Evolutionary conservation across 92 coral and sea anemone species (phyloP).

Genomic region (Micromussa lordhowensis): DNA sequence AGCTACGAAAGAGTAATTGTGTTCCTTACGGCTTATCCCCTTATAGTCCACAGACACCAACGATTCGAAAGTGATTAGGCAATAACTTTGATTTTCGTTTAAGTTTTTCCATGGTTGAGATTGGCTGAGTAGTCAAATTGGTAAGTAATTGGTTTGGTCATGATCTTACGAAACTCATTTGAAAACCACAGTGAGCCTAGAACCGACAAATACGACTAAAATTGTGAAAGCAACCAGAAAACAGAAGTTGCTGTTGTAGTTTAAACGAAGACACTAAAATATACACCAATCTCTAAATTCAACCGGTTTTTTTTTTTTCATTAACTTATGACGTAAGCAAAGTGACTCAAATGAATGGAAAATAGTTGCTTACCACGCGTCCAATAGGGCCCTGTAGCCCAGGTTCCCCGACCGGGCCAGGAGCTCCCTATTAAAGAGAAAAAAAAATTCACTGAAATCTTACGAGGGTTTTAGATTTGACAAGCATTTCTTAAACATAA

Average conservation of each 20-base stretch:
- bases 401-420: slow-evolving; percentile 26
- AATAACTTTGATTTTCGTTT: too few relatives aligned
- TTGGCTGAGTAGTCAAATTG: too few relatives aligned
- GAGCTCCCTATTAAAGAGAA: neutral
- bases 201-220: too few relatives aligned
- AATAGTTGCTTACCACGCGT: slow-evolving; percentile 6
- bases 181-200: too few relatives aligned
- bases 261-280: neutral
- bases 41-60: too few relatives aligned
- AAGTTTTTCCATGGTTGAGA: too few relatives aligned
- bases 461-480: neutral
- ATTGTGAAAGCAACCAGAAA: too few relatives aligned
- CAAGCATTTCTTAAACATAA: neutral
- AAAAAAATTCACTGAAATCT: neutral
- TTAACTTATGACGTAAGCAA: neutral
- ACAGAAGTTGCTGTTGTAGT: neutral
- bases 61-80: too few relatives aligned
- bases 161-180: too few relatives aligned
- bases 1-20: too few relatives aligned
- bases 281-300: neutral
- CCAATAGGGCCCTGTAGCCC: slow-evolving; percentile 17
- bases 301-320: neutral
- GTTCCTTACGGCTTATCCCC: too few relatives aligned
- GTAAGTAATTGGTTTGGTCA: too few relatives aligned
- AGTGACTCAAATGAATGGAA: neutral